phyloP scores from a whole-genome alignment of 2,888 invertebrate genomes.

The Caradrina kadenii region DNA sequence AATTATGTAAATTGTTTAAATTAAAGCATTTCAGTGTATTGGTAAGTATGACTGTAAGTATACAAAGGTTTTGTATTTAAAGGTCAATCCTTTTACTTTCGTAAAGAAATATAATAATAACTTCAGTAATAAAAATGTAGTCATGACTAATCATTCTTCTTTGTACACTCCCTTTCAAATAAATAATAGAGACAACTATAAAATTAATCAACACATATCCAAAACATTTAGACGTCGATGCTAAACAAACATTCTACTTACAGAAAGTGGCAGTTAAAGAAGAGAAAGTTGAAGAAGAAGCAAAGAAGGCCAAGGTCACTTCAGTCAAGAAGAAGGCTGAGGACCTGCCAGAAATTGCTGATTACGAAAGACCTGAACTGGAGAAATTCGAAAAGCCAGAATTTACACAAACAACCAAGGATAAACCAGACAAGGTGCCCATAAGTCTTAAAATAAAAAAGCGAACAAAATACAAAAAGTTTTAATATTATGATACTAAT shows the following conservation, averaged over 20 bases:
- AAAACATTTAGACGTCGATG: constrained; percentile 5
- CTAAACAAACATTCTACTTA: constrained; percentile 64
- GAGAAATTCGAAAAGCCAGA: constrained; percentile 92
- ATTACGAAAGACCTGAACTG: constrained; percentile 94
- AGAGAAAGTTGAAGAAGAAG: constrained; percentile 85
- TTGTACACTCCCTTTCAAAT: neutral
- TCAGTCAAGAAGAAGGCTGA: constrained; percentile 89
- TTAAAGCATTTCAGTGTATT: constrained; percentile 46
- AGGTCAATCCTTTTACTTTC: neutral
- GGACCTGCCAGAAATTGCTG: constrained; percentile 92
- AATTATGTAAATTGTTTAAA: constrained; percentile 31
- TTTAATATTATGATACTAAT: neutral
- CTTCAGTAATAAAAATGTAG: neutral
- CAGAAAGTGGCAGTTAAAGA: constrained; percentile 88
- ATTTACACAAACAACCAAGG: constrained; percentile 87
- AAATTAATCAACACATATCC: neutral
- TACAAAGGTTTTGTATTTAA: neutral
- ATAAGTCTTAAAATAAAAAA: constrained; percentile 71
- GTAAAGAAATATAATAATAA: neutral
- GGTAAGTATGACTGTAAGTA: constrained; percentile 61
- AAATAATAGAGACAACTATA: neutral
- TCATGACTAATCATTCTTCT: neutral
- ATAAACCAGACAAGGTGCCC: constrained; percentile 80
- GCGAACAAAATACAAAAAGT: neutral
- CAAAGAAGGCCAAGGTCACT: constrained; percentile 86